Percentiles rank a stretch among this genome's conserved stretches.
phyloP scores from a whole-genome alignment of 2,113 vertebrate species.

The Hydrochoerus hydrochaeris region DNA sequence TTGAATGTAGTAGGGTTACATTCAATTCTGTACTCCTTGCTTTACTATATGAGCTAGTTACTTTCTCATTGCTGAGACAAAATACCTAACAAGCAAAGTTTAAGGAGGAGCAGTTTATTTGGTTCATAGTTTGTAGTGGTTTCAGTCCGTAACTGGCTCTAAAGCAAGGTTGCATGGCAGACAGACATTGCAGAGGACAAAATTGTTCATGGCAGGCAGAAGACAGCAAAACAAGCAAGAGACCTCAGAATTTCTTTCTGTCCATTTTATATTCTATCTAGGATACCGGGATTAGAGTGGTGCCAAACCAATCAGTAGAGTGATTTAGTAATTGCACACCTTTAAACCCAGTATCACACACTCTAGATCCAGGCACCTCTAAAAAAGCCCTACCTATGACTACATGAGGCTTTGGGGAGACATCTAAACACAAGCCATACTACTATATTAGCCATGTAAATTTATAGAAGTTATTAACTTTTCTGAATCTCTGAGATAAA shows the following conservation, averaged over 20 bases:
- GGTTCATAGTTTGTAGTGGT: not conserved
- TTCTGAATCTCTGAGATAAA: not conserved
- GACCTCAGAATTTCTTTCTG: not conserved
- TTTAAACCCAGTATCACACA: too few relatives aligned
- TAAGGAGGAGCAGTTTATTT: not conserved
- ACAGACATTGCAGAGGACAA: not conserved
- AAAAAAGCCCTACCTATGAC: not conserved
- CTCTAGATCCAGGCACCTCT: too few relatives aligned
- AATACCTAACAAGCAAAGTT: not conserved
- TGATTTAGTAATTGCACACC: too few relatives aligned
- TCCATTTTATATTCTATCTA: not conserved
- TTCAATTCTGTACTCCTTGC: not conserved
- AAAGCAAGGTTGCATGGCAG: not conserved
- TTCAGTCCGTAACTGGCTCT: not conserved
- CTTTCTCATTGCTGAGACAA: not conserved
- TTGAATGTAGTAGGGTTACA: not conserved
- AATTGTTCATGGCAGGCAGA: not conserved
- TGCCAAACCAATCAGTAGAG: too few relatives aligned
- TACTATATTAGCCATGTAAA: not conserved
- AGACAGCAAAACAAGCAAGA: not conserved
- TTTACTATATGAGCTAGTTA: not conserved
- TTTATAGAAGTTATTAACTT: not conserved
- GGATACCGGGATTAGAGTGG: not conserved
- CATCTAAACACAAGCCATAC: not conserved
- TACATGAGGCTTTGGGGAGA: not conserved